phyloP scores from a whole-genome alignment of 2,113 vertebrate species.

The Lycocorax pyrrhopterus region DNA sequence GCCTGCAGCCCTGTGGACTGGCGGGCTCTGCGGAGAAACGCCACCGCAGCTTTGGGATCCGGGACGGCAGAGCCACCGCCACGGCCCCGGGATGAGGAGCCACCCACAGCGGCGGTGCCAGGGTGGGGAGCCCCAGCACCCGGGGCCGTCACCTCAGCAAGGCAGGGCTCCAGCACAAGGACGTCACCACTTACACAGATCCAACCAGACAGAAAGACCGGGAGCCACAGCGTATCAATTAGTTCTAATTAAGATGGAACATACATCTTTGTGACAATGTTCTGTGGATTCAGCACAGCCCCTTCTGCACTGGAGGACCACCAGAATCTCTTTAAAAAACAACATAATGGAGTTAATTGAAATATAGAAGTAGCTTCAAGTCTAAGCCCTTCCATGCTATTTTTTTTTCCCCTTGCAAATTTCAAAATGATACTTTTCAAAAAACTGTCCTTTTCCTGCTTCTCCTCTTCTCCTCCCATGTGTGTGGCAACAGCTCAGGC shows the following conservation, averaged over 20 bases:
- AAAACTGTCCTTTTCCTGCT: neutral
- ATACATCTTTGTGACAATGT: neutral
- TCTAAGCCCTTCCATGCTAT: neutral
- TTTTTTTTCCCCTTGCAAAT: neutral
- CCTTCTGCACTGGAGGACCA: neutral
- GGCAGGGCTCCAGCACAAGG: neutral
- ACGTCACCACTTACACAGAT: no score
- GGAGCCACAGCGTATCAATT: neutral
- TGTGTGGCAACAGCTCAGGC: neutral
- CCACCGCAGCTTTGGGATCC: neutral
- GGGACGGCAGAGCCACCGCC: accelerated
- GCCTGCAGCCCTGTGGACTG: accelerated
- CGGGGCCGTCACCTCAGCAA: neutral
- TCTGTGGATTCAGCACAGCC: neutral
- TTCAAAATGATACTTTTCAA: neutral
- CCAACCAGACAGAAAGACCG: neutral
- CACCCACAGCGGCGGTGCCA: no score
- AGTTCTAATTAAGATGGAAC: neutral
- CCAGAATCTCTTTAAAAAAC: neutral
- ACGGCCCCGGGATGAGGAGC: accelerated
- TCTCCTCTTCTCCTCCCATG: accelerated
- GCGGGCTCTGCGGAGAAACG: neutral
- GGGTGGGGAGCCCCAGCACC: neutral
- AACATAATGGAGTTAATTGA: neutral
- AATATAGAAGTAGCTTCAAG: neutral